Conservation (phyloP, 2,113 vertebrate species). For the Carettochelys insculpta region DNA sequence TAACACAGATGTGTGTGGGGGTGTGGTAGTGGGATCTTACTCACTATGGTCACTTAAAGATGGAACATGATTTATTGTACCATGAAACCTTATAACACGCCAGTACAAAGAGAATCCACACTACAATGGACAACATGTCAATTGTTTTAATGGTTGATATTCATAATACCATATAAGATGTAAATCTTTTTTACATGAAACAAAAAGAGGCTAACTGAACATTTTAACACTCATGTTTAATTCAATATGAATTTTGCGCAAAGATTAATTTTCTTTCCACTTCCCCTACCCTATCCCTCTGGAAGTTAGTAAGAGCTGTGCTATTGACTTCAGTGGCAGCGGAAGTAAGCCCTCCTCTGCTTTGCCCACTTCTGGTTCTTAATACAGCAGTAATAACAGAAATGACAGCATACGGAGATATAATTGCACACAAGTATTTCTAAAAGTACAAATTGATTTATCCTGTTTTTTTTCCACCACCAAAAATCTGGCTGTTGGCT, state of each 20-base stretch:
- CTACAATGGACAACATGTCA: fast-evolving
- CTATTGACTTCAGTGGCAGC: not conserved
- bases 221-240: not conserved
- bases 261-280: no score
- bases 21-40: not conserved
- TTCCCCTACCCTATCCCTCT: not conserved
- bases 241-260: not conserved
- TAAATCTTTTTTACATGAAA: not conserved
- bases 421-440: not conserved
- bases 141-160: not conserved
- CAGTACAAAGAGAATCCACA: not conserved
- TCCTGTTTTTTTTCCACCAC: not conserved
- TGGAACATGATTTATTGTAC: fast-evolving
- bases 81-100: not conserved
- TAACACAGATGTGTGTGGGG: no score
- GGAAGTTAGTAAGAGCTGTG: not conserved
- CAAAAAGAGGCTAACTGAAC: not conserved
- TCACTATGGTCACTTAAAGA: not conserved
- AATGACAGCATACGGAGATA: not conserved
- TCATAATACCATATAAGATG: not conserved
- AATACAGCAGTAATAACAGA: not conserved
- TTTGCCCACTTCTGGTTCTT: not conserved
- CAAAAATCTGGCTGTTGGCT: not conserved
- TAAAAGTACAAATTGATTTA: not conserved
- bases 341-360: not conserved